Conservation (phyloP, 2,113 vertebrate species). For the Microcebus lehilahytsara region DNA sequence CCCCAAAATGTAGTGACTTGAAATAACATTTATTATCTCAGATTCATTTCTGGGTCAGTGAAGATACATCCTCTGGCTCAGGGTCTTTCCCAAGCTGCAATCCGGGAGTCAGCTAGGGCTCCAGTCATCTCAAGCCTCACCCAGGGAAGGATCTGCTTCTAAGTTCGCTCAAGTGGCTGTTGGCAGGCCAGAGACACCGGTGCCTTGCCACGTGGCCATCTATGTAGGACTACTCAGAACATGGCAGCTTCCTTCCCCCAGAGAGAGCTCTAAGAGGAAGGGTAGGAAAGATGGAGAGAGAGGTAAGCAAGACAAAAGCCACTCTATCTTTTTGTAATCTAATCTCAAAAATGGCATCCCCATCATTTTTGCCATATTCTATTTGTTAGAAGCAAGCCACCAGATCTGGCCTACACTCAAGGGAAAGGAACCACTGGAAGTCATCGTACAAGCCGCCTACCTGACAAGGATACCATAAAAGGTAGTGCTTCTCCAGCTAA, state of each 20-base stretch:
- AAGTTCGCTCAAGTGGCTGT: neutral
- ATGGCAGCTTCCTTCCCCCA: neutral
- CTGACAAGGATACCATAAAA: neutral
- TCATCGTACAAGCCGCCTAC: neutral
- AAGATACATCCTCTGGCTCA: neutral
- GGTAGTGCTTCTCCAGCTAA: neutral
- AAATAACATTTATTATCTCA: slow-evolving; percentile 1
- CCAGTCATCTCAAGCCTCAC: neutral
- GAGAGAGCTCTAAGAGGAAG: neutral
- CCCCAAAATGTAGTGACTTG: neutral
- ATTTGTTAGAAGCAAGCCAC: neutral
- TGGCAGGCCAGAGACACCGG: neutral
- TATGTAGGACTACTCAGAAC: neutral
- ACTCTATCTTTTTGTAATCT: neutral
- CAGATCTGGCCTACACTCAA: neutral
- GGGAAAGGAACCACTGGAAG: neutral
- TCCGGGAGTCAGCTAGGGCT: neutral
- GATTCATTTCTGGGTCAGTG: neutral
- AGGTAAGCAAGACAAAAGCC: neutral
- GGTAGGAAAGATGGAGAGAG: neutral
- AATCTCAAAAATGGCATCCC: neutral
- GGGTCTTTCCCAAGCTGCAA: neutral
- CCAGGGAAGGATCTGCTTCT: neutral
- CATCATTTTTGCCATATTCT: neutral
- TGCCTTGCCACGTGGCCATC: neutral